These are phyloP conservation scores for Hycleus cichorii DNA, from an alignment of 1,140 invertebrate species.

Conservation along the genomic window DNA sequence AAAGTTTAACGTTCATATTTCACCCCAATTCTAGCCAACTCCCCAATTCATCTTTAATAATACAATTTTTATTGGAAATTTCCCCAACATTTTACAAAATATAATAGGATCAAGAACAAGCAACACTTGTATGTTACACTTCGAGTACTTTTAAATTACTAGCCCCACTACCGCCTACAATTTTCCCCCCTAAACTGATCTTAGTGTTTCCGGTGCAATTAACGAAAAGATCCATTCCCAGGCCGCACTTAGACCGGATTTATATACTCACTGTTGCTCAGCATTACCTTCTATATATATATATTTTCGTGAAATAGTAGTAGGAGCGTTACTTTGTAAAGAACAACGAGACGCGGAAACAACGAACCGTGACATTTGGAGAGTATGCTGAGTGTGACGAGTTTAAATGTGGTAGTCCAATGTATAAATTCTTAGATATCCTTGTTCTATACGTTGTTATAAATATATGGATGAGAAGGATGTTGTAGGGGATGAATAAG, in stretches of 20 bases:
- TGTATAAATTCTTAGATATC: no score
- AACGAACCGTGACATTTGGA: slow-evolving; percentile 15
- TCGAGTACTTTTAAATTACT: slow-evolving; percentile 2
- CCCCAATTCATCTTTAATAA: no score
- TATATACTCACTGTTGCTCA: not conserved
- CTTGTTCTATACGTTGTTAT: no score
- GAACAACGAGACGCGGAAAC: slow-evolving; percentile 13
- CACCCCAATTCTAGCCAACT: slow-evolving; percentile 13
- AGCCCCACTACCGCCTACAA: not conserved
- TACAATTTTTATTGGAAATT: no score
- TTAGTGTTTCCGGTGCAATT: slow-evolving; percentile 8
- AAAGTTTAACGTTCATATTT: slow-evolving; percentile 21
- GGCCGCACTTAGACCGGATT: slow-evolving; percentile 13
- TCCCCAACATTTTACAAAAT: not conserved
- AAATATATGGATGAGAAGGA: no score
- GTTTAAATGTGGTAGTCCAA: no score
- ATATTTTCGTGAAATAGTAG: not conserved
- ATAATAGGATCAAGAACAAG: slow-evolving; percentile 3
- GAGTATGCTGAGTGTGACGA: slow-evolving; percentile 12
- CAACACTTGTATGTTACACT: slow-evolving; percentile 4
- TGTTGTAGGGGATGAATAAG: no score
- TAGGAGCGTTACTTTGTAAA: slow-evolving; percentile 8
- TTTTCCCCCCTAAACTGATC: no score
- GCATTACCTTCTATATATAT: no score
- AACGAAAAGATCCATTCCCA: slow-evolving; percentile 10